These are phyloP conservation scores for Apamea sordens DNA, from an alignment of 2,888 invertebrate genomes.

Conservation along the genomic window DNA sequence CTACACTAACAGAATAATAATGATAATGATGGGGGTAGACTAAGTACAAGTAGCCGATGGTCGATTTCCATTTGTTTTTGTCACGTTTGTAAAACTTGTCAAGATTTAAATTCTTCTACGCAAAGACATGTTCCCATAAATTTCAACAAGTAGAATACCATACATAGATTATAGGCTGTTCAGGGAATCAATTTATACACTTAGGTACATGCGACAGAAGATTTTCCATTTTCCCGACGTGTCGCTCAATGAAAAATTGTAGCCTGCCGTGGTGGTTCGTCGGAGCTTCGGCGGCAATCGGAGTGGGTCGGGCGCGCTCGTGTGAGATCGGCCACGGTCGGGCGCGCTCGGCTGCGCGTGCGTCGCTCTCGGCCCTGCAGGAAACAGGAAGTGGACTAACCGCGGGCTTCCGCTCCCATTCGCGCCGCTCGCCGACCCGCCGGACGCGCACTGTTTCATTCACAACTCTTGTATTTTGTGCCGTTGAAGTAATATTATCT, in stretches of 20 bases:
- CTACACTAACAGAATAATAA: conserved; percentile 40
- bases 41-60: not conserved
- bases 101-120: conserved; percentile 46
- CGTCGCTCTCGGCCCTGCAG: conserved; percentile 87
- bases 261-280: conserved; percentile 18
- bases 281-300: conserved; percentile 58
- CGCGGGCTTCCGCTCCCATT: conserved; percentile 90
- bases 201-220: conserved; percentile 10
- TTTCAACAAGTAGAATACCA: conserved; percentile 59
- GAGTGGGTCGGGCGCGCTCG: conserved; percentile 64
- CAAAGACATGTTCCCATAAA: conserved; percentile 38
- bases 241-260: conserved; percentile 60
- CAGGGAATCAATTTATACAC: conserved; percentile 40
- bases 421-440: conserved; percentile 79
- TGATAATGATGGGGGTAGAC: conserved; percentile 33
- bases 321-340: conserved; percentile 75
- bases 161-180: conserved; percentile 43
- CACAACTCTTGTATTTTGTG: conserved; percentile 83
- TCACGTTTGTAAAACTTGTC: conserved; percentile 31
- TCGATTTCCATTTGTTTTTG: conserved; percentile 41
- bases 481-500: conserved; percentile 81
- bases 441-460: conserved; percentile 87
- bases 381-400: conserved; percentile 91
- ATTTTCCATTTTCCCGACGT: conserved; percentile 63
- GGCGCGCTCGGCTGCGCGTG: conserved; percentile 84